Evolutionary conservation across 2,888 invertebrate genomes (phyloP), one percentile per base, ranked within the genome.

Genomic region (Lepidocyrtinus sp.): DNA sequence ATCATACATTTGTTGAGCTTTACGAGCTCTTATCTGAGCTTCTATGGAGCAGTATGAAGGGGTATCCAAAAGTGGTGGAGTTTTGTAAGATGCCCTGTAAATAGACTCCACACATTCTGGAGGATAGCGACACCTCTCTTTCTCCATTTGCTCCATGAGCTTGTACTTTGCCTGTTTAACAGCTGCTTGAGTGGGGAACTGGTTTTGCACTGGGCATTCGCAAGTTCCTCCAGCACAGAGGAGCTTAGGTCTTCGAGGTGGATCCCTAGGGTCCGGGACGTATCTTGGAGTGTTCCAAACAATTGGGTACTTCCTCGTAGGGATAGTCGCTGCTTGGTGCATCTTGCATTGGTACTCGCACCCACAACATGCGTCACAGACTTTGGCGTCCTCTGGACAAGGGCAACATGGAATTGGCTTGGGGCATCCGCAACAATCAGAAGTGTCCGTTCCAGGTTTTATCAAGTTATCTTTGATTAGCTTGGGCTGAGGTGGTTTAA

Each of bases 291-390:
- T 82, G 15, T 78, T 80, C 73, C 83, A 74, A 9, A 75, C 61
- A 61, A 85, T 85, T 0, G 85, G 85, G 61, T 86, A 86, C 61
- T 81, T 83, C 68, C 86, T 65, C 2, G 80, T 75, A 1, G 86
- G 86, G 17, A 83, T 84, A 1, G 85, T 82, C 0, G 85, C 75
- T 0, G 84, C 86, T 74, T 83, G 84, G 64, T 86, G 85, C 7
- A 86, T 65, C 77, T 85, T 86, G 68, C 86, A 86, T 3, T 85
- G 85, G 65, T 78, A 84, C 59, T 86, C 86, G 64, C 84, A 84
- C 0, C 80, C 84, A 64, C 86, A 86, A 62, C 85, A 85, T 0
- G 84, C 85, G 26, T 82, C 84, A 45, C 86, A 86, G 0, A 83
- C 63, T 68, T 79, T 77, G 15, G 46, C 74, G n/a, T 76, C 74